These are phyloP conservation scores for Aplodontia rufa DNA, from an alignment of 2,113 vertebrate genomes.

Conservation along the genomic window DNA sequence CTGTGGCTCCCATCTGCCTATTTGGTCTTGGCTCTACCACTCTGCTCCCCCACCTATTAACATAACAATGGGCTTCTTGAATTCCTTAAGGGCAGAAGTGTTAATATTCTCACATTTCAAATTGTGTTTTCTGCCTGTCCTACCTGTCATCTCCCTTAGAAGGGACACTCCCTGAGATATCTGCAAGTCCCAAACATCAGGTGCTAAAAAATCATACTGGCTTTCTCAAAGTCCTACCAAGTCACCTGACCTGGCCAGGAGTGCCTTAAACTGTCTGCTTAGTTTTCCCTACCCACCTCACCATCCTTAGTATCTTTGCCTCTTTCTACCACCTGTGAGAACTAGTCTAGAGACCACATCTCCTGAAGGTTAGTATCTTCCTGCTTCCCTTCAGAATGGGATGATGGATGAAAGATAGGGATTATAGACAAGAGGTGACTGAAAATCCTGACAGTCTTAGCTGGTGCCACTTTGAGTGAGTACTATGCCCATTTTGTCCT, in stretches of 20 bases:
- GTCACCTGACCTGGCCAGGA: background rate
- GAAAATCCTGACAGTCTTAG: background rate
- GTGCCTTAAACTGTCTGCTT: background rate
- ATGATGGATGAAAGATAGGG: background rate
- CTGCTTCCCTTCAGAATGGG: background rate
- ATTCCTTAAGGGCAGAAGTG: background rate
- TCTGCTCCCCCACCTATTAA: background rate
- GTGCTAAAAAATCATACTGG: background rate
- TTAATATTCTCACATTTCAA: background rate
- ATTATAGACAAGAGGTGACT: background rate
- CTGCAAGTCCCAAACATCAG: background rate
- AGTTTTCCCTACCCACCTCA: background rate
- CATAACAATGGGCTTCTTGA: background rate
- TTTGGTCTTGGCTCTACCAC: background rate
- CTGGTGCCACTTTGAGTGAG: background rate
- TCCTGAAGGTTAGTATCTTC: background rate
- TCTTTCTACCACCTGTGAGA: background rate
- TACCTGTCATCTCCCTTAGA: too few relatives aligned
- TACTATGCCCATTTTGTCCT: background rate
- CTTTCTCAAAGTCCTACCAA: background rate
- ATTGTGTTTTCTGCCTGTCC: too few relatives aligned
- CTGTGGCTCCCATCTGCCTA: background rate
- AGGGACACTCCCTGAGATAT: too few relatives aligned
- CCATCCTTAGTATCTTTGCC: background rate
- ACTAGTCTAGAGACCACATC: background rate